Evolutionary conservation across 2,888 invertebrate genomes (phyloP).

Genomic region (Anodontia alba): DNA sequence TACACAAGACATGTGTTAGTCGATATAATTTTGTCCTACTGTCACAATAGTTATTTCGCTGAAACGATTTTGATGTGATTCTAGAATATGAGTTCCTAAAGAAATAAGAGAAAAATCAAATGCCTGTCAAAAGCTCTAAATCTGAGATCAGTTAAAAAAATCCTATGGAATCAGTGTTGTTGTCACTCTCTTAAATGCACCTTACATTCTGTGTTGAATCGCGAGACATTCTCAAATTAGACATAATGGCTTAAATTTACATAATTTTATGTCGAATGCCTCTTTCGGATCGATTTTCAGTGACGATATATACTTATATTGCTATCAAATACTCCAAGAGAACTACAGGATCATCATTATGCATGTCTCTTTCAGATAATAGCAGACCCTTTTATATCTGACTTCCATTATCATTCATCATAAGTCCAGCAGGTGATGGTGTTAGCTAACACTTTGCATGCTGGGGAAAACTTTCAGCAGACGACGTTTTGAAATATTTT

Average conservation of each 20-base stretch:
- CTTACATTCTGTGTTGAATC: background rate
- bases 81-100: no score
- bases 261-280: background rate
- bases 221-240: background rate
- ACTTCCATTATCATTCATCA: background rate
- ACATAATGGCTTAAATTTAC: background rate
- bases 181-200: no score
- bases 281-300: background rate
- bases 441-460: background rate
- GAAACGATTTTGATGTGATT: no score
- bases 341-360: background rate
- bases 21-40: no score
- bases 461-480: no score
- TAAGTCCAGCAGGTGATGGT: background rate
- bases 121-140: no score
- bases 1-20: no score
- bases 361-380: background rate
- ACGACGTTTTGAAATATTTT: no score
- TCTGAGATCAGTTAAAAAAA: no score
- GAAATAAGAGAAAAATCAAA: no score
- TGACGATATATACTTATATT: background rate
- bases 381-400: background rate
- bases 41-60: no score
- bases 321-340: background rate
- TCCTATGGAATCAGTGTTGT: no score